Evolutionary conservation across 2,113 vertebrate genomes (phyloP), one percentile per base, ranked within the genome.

Genomic region (Isichthys henryi): DNA sequence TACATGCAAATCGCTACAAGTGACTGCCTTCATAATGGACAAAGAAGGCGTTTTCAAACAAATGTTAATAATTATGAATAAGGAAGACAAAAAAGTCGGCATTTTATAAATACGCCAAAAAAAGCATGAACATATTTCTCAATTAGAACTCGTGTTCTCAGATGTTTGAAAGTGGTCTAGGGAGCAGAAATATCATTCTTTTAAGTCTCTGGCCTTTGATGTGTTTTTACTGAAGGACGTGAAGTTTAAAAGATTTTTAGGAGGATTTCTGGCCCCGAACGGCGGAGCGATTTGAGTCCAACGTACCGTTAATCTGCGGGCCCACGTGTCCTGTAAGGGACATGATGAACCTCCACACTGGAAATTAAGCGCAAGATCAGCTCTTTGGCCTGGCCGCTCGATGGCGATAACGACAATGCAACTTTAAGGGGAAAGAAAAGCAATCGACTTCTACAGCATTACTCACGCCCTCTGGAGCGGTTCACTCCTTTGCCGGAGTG

Each of bases 201-300:
- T 88, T 43, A 70, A 46, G 62, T 70, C 45, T 31, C 39, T 49
- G 66, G 66, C n/a, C 46, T 88, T 82, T 74, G 58, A 88, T 74
- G 70, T 52, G 45, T 88, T 88, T 80, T 70, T 21, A 80, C 27
- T 50, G 70, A 39, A 52, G 27, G n/a, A 88, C 27, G 46, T 49
- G 66, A 77, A 48, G 58, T 70, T 74, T 70, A 52, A 19, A 45
- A 48, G 82, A n/a, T 84, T 84, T 52, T 50, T 31, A 35, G 39
- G 87, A 66, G 19, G 46, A 27, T 17, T 88, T 77, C 58, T 88
- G 88, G 88, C 66, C 23, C 7, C 7, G 6, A 52, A 1, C 6
- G 9, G 39, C 3, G 4, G 8, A 52, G 11, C 13, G 66, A 35
- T 2, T 77, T 77, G 66, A 45, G 87, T 39, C 58, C 43, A 88